phyloP scores from a whole-genome alignment of 2,113 vertebrate genomes.

The Spizaetus ornatus region DNA sequence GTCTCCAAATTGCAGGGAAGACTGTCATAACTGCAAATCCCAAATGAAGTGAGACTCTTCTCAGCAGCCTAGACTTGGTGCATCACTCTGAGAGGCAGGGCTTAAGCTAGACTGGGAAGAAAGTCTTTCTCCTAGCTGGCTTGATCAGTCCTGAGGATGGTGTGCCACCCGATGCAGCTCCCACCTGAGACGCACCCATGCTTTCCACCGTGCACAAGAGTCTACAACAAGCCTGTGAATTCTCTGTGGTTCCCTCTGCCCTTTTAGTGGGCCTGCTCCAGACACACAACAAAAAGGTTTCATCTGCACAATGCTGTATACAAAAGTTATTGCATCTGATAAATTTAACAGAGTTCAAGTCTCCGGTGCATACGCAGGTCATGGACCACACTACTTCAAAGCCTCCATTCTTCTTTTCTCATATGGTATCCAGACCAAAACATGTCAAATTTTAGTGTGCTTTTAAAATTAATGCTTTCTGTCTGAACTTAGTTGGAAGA shows the following conservation, averaged over 20 bases:
- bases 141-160: neutral
- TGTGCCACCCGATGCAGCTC: neutral
- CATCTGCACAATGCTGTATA: neutral
- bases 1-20: neutral
- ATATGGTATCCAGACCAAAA: neutral
- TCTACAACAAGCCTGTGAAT: neutral
- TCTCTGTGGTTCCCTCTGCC: neutral
- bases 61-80: neutral
- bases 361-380: neutral
- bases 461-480: neutral
- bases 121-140: neutral
- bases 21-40: neutral
- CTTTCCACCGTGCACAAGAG: neutral
- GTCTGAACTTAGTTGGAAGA: neutral
- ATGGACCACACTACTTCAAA: slow-evolving; percentile 13
- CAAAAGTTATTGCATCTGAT: neutral
- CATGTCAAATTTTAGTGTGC: neutral
- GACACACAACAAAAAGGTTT: neutral
- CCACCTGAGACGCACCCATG: neutral
- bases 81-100: neutral
- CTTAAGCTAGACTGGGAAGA: neutral
- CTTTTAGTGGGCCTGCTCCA: neutral
- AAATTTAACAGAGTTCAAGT: neutral
- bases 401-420: neutral
- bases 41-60: neutral